Percentiles rank a stretch among this genome's conserved stretches.
Conservation (phyloP, 2,888 invertebrate species). For the Byasa hedistus region DNA sequence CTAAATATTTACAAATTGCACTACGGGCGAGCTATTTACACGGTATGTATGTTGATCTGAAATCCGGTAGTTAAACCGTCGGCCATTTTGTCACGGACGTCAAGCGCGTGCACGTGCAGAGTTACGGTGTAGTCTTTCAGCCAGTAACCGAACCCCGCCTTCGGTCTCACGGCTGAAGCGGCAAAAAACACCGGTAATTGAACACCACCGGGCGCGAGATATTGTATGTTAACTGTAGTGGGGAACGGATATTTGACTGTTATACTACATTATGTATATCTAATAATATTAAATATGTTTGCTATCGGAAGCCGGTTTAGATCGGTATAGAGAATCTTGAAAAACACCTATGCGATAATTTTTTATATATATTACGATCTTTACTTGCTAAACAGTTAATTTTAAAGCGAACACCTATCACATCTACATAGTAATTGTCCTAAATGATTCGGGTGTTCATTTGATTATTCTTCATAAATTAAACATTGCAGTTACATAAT, state of each 20-base stretch:
- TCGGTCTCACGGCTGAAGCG: slow-evolving; percentile 54
- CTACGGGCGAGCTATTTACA: background rate
- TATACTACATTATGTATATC: background rate
- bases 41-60: slow-evolving; percentile 3
- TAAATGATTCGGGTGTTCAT: background rate
- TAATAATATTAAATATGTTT: background rate
- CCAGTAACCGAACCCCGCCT: slow-evolving; percentile 68
- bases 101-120: slow-evolving; percentile 63
- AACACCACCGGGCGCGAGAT: slow-evolving; percentile 55
- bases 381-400: too few relatives aligned
- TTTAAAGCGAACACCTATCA: background rate
- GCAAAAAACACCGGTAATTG: slow-evolving; percentile 60
- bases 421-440: background rate
- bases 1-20: background rate
- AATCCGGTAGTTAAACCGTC: slow-evolving; percentile 31
- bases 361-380: too few relatives aligned
- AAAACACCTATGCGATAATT: too few relatives aligned
- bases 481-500: background rate
- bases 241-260: slow-evolving; percentile 30
- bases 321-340: too few relatives aligned
- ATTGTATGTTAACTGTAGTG: slow-evolving; percentile 37
- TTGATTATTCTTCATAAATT: background rate
- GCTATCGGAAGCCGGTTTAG: background rate
- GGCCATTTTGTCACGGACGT: slow-evolving; percentile 49
- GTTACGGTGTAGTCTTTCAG: slow-evolving; percentile 71